Conservation (phyloP, 2,888 invertebrate genomes). For the Drosophila paranaensis region DNA sequence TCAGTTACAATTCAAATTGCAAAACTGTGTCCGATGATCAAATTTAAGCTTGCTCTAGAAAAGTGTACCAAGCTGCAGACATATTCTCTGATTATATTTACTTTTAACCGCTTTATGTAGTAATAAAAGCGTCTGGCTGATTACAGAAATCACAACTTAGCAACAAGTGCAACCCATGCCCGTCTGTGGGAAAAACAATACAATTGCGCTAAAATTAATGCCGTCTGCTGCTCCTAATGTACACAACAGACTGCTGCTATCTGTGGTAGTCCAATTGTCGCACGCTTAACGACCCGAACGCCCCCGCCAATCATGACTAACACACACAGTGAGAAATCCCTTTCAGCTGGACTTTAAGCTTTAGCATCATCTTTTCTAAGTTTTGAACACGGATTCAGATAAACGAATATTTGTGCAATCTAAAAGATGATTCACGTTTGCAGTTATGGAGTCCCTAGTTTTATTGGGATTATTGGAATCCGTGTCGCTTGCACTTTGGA, state of each 20-base stretch:
- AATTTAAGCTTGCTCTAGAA: slow-evolving; percentile 27
- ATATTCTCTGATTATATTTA: slow-evolving; percentile 48
- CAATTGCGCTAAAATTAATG: slow-evolving; percentile 9
- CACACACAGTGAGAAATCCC: not conserved
- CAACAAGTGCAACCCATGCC: slow-evolving; percentile 31
- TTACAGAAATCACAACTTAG: slow-evolving; percentile 46
- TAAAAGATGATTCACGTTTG: slow-evolving; percentile 45
- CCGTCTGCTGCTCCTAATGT: slow-evolving; percentile 31
- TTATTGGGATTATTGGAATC: slow-evolving; percentile 23
- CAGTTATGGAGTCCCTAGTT: slow-evolving; percentile 57
- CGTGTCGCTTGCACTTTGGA: slow-evolving; percentile 62
- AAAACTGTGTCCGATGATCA: not conserved
- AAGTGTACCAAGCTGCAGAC: slow-evolving; percentile 49
- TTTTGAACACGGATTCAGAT: slow-evolving; percentile 11
- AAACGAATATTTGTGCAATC: slow-evolving; percentile 13
- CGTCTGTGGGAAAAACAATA: slow-evolving; percentile 6
- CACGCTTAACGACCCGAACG: slow-evolving; percentile 27
- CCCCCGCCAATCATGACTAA: slow-evolving; percentile 24
- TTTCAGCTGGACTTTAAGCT: slow-evolving; percentile 27
- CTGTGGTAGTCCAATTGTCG: slow-evolving; percentile 22
- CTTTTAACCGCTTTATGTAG: slow-evolving; percentile 35
- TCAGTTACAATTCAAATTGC: slow-evolving; percentile 35
- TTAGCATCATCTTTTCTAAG: slow-evolving; percentile 6
- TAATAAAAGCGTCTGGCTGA: slow-evolving; percentile 65
- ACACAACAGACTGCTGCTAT: slow-evolving; percentile 24